phyloP scores from a whole-genome alignment of 2,888 invertebrate genomes.

The Chrysotoxum bicinctum region DNA sequence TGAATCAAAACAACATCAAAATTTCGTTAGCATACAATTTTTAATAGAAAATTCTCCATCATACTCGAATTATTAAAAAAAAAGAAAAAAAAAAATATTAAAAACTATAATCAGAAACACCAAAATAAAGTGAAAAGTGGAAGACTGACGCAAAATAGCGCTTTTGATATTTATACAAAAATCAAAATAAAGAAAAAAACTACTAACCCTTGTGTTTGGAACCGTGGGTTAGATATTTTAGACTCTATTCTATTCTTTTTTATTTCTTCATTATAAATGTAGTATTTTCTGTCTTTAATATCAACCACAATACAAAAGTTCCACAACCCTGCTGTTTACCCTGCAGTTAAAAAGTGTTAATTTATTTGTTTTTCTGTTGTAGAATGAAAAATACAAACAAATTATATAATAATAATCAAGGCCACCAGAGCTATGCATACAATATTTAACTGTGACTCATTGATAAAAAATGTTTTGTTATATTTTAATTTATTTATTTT shows the following conservation, averaged over 20 bases:
- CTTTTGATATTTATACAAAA: slow-evolving; percentile 64
- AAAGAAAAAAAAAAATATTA: slow-evolving; percentile 1
- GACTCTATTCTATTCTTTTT: slow-evolving; percentile 1
- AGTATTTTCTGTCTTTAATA: neutral
- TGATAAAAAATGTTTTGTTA: slow-evolving; percentile 66
- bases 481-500: slow-evolving; percentile 72
- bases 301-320: neutral
- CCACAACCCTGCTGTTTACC: slow-evolving; percentile 1
- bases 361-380: slow-evolving; percentile 41
- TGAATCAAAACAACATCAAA: neutral
- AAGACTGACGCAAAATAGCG: slow-evolving; percentile 70
- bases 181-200: slow-evolving; percentile 27
- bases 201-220: slow-evolving; percentile 34
- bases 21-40: neutral
- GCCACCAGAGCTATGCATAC: slow-evolving; percentile 69
- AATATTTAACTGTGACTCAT: slow-evolving; percentile 69
- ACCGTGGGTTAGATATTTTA: slow-evolving; percentile 41
- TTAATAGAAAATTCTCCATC: neutral
- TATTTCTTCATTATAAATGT: slow-evolving; percentile 9
- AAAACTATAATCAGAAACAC: slow-evolving; percentile 54
- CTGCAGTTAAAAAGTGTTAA: neutral
- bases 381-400: slow-evolving; percentile 16
- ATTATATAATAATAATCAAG: slow-evolving; percentile 22
- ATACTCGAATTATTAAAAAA: slow-evolving; percentile 12
- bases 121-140: slow-evolving; percentile 69